Base-by-base conservation (phyloP, 1,140 invertebrate species). In the Palaemon carinicauda region DNA sequence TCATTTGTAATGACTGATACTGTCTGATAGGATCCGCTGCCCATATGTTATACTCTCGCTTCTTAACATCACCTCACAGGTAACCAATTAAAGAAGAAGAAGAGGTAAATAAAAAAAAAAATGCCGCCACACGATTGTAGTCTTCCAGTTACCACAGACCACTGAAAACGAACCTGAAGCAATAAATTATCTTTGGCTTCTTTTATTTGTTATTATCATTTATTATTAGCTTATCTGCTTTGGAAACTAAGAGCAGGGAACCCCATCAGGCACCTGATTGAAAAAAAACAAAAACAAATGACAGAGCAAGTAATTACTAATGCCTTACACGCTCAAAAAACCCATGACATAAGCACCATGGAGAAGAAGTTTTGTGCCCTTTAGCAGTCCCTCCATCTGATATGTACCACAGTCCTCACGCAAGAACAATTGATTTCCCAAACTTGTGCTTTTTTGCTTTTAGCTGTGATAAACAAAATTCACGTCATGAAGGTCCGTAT, bases 121-220 rank as follows among this genome's bases (percentile, higher is more conserved):
- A 41, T 12, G 12, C 7, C 41, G 41, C 1, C 41, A 41, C 41
- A 41, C 41, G 5, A 9, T 41, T 12, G 41, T 41, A 12, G 41
- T 41, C 41, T 41, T 41, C 41, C 41, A 9, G 41, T 41, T 41
- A 12, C 41, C 41, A 41, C 41, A 41, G 41, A 41, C 41, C 41
- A 41, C 31, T 69, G 51, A 82, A 50, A 50, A 82, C 50, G 54
- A 82, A 82, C 51, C 10, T 73, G 84, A 86, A 86, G 84, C 84
- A 86, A 86, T 86, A 86, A 86, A 86, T 85, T 86, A 86, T 86
- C 84, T 86, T 86, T 86, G 84, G 84, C 84, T 86, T 86, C 84
- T 86, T 33, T 41, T 41, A 41, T 9, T 41, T 12, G 41, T 41
- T 41, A 41, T 41, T 41, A 41, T 41, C 41, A 41, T 41, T 41